Conservation (phyloP, 2,888 invertebrate genomes). For the Lithophane socia region DNA sequence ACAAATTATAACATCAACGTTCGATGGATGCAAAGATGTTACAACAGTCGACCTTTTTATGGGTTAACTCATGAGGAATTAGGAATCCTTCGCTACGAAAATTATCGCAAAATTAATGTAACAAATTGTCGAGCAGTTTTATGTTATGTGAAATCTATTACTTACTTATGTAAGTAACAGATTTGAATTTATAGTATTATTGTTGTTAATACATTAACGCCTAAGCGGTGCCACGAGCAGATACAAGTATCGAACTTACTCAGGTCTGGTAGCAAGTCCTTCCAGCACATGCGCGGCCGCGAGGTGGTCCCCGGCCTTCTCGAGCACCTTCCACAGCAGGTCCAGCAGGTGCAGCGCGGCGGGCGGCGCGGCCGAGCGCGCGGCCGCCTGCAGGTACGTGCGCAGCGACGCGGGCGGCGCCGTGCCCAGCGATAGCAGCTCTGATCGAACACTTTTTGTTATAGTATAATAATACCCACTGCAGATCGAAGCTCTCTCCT, state of each 20-base stretch:
- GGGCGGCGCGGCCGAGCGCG: conserved; percentile 90
- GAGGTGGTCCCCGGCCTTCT: conserved; percentile 97
- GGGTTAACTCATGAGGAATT: not conserved
- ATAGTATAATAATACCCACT: too few species aligned
- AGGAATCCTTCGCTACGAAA: not conserved
- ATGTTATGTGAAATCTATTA: not conserved
- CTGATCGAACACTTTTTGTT: conserved; percentile 74
- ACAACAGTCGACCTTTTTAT: not conserved
- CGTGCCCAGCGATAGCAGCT: conserved; percentile 91
- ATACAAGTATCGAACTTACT: conserved; percentile 82
- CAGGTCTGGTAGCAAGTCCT: conserved; percentile 94
- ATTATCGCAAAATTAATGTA: too few species aligned
- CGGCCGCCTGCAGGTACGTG: conserved; percentile 92
- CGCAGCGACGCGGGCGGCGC: conserved; percentile 94
- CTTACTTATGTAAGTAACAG: not conserved
- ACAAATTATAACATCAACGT: not conserved
- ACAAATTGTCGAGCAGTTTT: not conserved
- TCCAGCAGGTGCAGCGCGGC: conserved; percentile 93
- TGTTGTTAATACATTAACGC: not conserved
- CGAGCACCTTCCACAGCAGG: conserved; percentile 98
- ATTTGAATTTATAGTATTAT: not conserved
- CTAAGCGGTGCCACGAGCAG: not conserved
- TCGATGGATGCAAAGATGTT: not conserved
- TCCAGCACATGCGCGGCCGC: conserved; percentile 98
- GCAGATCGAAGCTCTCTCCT: too few species aligned